Conservation (phyloP, 2,797 vertebrate genomes). For the Hippocampus kuda region DNA sequence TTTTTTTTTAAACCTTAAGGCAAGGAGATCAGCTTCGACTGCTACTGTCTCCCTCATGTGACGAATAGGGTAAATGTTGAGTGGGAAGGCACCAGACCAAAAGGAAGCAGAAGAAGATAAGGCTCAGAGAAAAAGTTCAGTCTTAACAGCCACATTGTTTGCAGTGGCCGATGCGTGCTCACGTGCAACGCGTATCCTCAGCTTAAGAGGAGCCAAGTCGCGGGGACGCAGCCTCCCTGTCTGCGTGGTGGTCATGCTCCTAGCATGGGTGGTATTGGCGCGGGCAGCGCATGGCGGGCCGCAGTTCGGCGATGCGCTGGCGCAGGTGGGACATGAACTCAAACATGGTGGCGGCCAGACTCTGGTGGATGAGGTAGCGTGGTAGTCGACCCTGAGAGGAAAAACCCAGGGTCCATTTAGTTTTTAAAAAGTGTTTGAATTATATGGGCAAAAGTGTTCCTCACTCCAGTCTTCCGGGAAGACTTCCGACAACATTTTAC, state of each 20-base stretch:
- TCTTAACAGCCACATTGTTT: background rate
- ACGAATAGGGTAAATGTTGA: conserved; percentile 3
- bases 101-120: conserved; percentile 16
- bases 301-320: conserved; percentile 72
- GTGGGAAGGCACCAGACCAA: background rate
- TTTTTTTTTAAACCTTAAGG: background rate
- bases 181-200: conserved; percentile 9
- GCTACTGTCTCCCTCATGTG: conserved; percentile 38
- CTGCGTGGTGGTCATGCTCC: conserved; percentile 9
- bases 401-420: background rate
- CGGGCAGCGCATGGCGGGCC: conserved; percentile 31
- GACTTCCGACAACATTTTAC: too few relatives aligned
- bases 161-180: background rate
- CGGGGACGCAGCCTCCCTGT: background rate
- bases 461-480: too few relatives aligned
- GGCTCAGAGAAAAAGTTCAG: conserved; percentile 43
- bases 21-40: conserved; percentile 3
- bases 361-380: conserved; percentile 94
- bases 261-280: conserved; percentile 13
- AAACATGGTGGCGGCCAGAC: conserved; percentile 92
- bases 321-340: conserved; percentile 88
- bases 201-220: background rate
- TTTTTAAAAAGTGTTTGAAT: background rate
- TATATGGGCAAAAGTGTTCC: too few relatives aligned
- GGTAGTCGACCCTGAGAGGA: conserved; percentile 80